A percentile compares a stretch with the other conserved stretches of the same genome.
Conservation (phyloP, 1,140 invertebrate genomes). For the Drosophila mauritiana region DNA sequence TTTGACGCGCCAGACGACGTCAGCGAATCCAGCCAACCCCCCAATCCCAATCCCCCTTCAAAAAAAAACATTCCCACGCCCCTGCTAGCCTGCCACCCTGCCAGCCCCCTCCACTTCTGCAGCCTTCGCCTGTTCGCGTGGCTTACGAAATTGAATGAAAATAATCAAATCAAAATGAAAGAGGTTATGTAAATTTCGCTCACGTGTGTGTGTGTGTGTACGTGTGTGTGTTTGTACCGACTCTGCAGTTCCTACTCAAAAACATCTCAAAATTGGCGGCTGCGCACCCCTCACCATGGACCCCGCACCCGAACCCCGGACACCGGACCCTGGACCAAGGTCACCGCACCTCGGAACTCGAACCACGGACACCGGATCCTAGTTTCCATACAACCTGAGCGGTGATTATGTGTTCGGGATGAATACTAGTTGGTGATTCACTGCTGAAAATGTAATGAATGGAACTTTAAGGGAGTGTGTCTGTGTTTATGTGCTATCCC, state of each 20-base stretch:
- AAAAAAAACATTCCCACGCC: background rate
- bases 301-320: too few species aligned
- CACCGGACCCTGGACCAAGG: too few species aligned
- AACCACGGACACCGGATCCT: too few species aligned
- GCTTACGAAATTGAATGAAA: slow-evolving; percentile 74
- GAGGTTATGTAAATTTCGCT: slow-evolving; percentile 75
- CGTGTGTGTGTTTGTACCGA: background rate
- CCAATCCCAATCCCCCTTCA: background rate
- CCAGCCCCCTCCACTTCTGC: slow-evolving; percentile 1
- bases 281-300: too few species aligned
- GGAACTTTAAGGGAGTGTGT: background rate
- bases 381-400: too few species aligned
- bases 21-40: slow-evolving; percentile 1
- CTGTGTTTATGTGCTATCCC: slow-evolving; percentile 11
- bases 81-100: background rate
- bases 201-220: slow-evolving; percentile 35
- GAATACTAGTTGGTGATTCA: too few species aligned
- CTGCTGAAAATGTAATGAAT: too few species aligned
- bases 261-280: too few species aligned
- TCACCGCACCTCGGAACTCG: too few species aligned
- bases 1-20: slow-evolving; percentile 21
- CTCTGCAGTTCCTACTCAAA: too few species aligned
- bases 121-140: slow-evolving; percentile 48
- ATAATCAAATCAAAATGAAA: slow-evolving; percentile 75
- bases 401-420: too few species aligned